These are phyloP conservation scores for Parasteatoda lunata DNA, from an alignment of 2,888 invertebrate genomes.

Conservation along the genomic window DNA sequence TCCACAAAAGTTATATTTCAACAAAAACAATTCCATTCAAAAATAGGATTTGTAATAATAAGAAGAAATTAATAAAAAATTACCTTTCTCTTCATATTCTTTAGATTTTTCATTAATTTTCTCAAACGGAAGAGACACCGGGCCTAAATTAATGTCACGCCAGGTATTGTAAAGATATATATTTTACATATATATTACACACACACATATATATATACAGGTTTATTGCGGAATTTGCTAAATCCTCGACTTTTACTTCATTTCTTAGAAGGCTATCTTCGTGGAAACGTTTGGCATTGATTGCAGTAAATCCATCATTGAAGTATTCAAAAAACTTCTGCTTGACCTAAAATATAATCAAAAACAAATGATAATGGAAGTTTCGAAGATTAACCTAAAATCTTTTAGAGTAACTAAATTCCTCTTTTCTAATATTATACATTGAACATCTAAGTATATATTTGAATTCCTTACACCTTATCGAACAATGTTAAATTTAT, in stretches of 20 bases:
- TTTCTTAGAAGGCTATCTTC: background rate
- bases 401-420: no score
- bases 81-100: constrained; percentile 5
- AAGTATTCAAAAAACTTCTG: background rate
- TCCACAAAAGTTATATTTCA: no score
- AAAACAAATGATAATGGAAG: no score
- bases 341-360: background rate
- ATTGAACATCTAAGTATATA: no score
- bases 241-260: background rate
- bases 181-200: background rate
- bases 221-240: background rate
- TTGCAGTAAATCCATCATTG: background rate
- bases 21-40: no score
- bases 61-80: background rate
- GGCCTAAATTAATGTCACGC: background rate
- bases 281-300: background rate
- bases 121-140: background rate
- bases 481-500: no score
- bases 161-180: background rate
- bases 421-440: no score
- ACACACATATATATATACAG: no score
- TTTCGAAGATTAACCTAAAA: no score
- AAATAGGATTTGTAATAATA: no score
- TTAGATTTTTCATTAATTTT: background rate
- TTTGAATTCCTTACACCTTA: no score